Evolutionary conservation across 1,140 invertebrate species (phyloP).

Genomic region (Rhynchophorus ferrugineus): DNA sequence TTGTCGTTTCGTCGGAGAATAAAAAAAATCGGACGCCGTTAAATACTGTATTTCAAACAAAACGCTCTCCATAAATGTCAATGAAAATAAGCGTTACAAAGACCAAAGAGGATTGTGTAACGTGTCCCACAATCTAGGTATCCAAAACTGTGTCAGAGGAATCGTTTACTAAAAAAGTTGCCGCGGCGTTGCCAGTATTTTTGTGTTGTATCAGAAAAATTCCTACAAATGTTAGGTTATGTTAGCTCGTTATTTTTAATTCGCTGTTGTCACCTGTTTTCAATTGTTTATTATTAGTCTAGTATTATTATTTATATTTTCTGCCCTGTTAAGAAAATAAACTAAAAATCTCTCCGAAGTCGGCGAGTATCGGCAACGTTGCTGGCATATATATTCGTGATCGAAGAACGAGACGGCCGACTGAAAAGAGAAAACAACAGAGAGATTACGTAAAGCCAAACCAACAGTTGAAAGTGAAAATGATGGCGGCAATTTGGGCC

Average conservation of each 20-base stretch:
- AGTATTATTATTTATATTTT: too few species aligned
- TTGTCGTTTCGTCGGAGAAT: neutral
- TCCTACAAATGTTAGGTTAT: too few species aligned
- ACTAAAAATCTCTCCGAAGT: too few species aligned
- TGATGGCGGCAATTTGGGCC: conserved; percentile 21
- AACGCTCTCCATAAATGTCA: neutral
- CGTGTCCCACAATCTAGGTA: neutral
- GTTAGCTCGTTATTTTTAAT: too few species aligned
- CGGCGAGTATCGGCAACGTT: conserved; percentile 1
- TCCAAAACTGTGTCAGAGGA: conserved; percentile 15
- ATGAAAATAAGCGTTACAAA: conserved; percentile 1
- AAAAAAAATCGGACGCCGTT: neutral
- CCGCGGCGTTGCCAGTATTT: conserved; percentile 14
- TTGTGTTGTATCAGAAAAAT: too few species aligned
- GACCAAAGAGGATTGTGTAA: neutral
- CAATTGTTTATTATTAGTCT: too few species aligned
- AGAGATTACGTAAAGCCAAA: conserved; percentile 26
- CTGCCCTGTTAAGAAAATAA: too few species aligned
- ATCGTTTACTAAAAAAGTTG: conserved; percentile 21
- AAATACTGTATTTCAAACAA: neutral
- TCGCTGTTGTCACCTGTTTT: too few species aligned
- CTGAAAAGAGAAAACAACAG: conserved; percentile 15
- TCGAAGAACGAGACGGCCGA: neutral
- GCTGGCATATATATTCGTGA: conserved; percentile 6
- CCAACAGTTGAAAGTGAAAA: conserved; percentile 29